phyloP scores from a whole-genome alignment of 64 coral and sea anemone species.

The Cladopsammia gracilis region DNA sequence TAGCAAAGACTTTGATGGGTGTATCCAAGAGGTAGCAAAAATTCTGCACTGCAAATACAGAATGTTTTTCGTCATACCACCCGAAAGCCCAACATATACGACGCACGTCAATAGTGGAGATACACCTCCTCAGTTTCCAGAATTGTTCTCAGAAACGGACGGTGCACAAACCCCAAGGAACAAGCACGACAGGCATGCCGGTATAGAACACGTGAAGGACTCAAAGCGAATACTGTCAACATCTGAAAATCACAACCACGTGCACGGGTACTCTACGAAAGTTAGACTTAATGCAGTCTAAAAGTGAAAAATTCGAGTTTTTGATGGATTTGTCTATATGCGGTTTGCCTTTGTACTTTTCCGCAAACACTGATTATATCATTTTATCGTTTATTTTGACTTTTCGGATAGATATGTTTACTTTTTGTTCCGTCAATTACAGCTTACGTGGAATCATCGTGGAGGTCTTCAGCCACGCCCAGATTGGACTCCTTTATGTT shows the following conservation, averaged over 20 bases:
- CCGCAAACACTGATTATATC: no score
- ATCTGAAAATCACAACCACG: not conserved
- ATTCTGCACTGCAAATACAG: not conserved
- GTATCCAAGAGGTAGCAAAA: not conserved
- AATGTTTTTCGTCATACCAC: slow-evolving; percentile 22
- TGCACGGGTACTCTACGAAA: not conserved
- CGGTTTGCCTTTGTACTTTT: no score
- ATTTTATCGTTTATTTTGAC: no score
- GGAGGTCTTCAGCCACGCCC: no score
- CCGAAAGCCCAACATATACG: slow-evolving; percentile 4
- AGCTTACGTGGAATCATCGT: no score
- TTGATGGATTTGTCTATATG: no score
- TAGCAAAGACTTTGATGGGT: not conserved
- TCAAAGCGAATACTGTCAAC: not conserved
- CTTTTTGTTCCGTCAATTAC: no score
- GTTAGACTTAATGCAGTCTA: no score
- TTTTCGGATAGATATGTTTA: no score
- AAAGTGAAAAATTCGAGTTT: no score
- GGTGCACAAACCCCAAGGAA: not conserved
- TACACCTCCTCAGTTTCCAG: not conserved
- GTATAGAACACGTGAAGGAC: not conserved
- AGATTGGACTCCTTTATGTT: no score
- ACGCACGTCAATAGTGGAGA: not conserved
- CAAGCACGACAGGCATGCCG: not conserved
- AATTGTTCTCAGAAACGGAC: not conserved